Evolutionary conservation across 2,113 vertebrate genomes (phyloP).

Genomic region (Ophthalmolycus amberensis): DNA sequence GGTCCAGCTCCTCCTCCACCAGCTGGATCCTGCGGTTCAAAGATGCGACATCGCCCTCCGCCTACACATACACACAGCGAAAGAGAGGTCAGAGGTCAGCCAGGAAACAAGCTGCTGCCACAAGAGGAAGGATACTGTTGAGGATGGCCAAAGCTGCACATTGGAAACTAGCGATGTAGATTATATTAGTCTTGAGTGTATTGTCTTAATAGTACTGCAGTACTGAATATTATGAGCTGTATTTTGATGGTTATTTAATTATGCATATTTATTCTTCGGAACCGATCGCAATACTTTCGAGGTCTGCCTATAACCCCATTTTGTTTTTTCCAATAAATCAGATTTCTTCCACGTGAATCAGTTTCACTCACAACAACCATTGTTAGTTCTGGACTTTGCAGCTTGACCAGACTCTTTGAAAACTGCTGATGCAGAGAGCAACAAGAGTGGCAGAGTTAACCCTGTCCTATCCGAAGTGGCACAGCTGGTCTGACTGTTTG

Average conservation of each 20-base stretch:
- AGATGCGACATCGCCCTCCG: constrained; percentile 93
- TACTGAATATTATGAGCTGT: background rate
- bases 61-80: constrained; percentile 1
- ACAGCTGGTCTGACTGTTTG: constrained; percentile 21
- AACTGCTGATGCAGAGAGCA: constrained; percentile 46
- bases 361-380: constrained; percentile 3
- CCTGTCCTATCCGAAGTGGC: constrained; percentile 9
- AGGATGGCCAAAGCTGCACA: background rate
- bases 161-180: background rate
- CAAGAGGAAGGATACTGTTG: constrained; percentile 22
- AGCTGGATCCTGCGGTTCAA: constrained; percentile 97
- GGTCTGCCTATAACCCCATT: background rate
- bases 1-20: constrained; percentile 97
- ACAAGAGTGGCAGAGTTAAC: background rate
- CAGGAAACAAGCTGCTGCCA: constrained; percentile 24
- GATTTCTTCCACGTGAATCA: background rate
- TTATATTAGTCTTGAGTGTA: background rate
- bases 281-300: background rate
- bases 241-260: background rate
- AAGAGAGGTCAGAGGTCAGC: constrained; percentile 48
- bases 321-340: background rate
- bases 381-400: constrained; percentile 54
- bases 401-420: constrained; percentile 19
- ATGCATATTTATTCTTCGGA: background rate
- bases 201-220: background rate